phyloP scores from a whole-genome alignment of 1,140 invertebrate species.

The Tetragnatha versicolor region DNA sequence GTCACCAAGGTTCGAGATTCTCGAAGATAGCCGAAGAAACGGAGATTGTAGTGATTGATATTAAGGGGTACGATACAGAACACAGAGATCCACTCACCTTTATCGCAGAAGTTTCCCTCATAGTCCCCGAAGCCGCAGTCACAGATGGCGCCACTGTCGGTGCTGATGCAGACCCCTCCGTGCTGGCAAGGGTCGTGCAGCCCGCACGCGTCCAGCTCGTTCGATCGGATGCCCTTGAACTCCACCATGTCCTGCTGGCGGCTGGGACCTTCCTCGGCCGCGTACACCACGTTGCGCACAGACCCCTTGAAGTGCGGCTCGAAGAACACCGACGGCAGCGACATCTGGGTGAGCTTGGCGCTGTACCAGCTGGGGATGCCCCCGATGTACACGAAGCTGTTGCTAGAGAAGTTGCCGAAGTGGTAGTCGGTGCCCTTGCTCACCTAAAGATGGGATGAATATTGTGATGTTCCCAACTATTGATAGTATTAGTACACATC shows the following conservation, averaged over 20 bases:
- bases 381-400: conserved; percentile 90
- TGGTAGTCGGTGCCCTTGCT: conserved; percentile 63
- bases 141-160: conserved; percentile 90
- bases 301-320: conserved; percentile 84
- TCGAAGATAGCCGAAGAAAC: no score
- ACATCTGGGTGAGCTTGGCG: conserved; percentile 80
- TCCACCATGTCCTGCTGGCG: conserved; percentile 75
- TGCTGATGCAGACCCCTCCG: conserved; percentile 91
- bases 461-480: no score
- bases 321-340: conserved; percentile 87
- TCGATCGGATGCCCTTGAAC: conserved; percentile 73
- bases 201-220: conserved; percentile 79
- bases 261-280: conserved; percentile 75
- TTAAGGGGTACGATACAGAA: no score
- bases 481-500: no score
- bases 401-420: conserved; percentile 82
- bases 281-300: conserved; percentile 85
- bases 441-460: no score
- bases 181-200: conserved; percentile 89
- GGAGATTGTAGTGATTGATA: no score
- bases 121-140: conserved; percentile 90
- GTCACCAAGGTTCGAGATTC: no score
- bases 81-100: conserved; percentile 75
- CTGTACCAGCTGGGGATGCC: conserved; percentile 90
- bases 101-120: conserved; percentile 90